Evolutionary conservation across 2,113 vertebrate genomes (phyloP).

Genomic region (Aleadryas rufinucha): DNA sequence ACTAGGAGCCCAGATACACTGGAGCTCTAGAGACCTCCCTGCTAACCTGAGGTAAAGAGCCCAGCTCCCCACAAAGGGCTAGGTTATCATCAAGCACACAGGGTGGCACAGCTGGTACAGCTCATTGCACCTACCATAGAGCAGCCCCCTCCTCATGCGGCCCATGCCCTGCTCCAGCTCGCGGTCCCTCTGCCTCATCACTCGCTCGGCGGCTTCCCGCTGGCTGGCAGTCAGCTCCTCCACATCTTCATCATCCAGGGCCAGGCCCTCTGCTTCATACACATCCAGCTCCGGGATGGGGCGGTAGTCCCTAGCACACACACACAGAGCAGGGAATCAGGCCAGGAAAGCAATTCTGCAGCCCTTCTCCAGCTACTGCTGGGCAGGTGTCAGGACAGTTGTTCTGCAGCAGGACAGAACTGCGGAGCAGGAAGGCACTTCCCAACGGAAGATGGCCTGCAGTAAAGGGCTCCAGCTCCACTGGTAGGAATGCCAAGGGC

Average conservation of each 20-base stretch:
- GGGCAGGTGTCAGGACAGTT: not conserved
- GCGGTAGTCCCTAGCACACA: conserved; percentile 85
- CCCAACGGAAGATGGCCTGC: not conserved
- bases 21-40: not conserved
- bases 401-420: not conserved
- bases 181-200: conserved; percentile 86
- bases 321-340: not conserved
- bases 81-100: not conserved
- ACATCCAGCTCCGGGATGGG: conserved; percentile 88
- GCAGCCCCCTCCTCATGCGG: conserved; percentile 85
- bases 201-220: conserved; percentile 86
- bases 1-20: not conserved
- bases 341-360: not conserved
- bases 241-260: conserved; percentile 85
- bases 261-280: conserved; percentile 90
- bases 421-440: not conserved
- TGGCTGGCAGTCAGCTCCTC: conserved; percentile 92
- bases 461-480: not conserved
- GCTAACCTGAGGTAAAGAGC: not conserved
- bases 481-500: not conserved
- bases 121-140: conserved; percentile 72
- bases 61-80: not conserved
- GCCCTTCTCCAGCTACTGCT: not conserved
- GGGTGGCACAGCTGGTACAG: not conserved
- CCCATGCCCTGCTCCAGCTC: conserved; percentile 80